Percentiles rank a stretch among this genome's conserved stretches.
Conservation (phyloP, 2,888 invertebrate genomes). For the Drosophila neutralis region DNA sequence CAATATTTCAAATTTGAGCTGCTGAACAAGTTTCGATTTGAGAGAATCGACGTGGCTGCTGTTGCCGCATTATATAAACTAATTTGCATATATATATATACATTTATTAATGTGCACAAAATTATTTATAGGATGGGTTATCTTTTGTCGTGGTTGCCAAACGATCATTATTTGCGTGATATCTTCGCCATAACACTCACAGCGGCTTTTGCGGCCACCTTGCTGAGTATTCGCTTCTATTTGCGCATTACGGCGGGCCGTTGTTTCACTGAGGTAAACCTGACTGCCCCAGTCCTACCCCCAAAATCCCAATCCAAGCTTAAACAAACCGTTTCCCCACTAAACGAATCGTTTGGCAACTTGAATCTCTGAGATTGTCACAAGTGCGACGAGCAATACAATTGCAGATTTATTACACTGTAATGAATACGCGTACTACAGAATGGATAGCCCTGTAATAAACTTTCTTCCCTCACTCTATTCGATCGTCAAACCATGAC, state of each 20-base stretch:
- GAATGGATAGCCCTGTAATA: neutral
- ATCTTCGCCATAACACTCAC: constrained; percentile 70
- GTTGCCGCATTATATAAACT: constrained; percentile 51
- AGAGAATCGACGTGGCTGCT: constrained; percentile 29
- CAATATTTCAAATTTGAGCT: constrained; percentile 18
- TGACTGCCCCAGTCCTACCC: constrained; percentile 3
- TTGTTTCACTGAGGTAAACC: constrained; percentile 82
- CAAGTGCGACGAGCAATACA: neutral
- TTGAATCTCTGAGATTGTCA: neutral
- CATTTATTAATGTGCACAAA: constrained; percentile 39
- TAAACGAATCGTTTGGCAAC: constrained; percentile 4
- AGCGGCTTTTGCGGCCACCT: constrained; percentile 78
- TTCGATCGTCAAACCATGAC: constrained; percentile 36
- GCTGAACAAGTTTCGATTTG: constrained; percentile 59
- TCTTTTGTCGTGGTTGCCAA: constrained; percentile 75
- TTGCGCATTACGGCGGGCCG: constrained; percentile 82
- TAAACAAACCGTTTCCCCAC: neutral
- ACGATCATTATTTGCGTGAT: constrained; percentile 76
- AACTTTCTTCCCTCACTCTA: constrained; percentile 7
- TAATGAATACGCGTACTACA: neutral
- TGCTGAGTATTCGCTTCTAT: constrained; percentile 82
- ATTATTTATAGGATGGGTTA: constrained; percentile 81
- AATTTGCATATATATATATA: constrained; percentile 60
- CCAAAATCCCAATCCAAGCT: neutral
- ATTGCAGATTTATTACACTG: neutral